Percentiles rank a stretch among this genome's conserved stretches.
Conservation (phyloP, 2,888 invertebrate genomes). For the Allygus modestus region DNA sequence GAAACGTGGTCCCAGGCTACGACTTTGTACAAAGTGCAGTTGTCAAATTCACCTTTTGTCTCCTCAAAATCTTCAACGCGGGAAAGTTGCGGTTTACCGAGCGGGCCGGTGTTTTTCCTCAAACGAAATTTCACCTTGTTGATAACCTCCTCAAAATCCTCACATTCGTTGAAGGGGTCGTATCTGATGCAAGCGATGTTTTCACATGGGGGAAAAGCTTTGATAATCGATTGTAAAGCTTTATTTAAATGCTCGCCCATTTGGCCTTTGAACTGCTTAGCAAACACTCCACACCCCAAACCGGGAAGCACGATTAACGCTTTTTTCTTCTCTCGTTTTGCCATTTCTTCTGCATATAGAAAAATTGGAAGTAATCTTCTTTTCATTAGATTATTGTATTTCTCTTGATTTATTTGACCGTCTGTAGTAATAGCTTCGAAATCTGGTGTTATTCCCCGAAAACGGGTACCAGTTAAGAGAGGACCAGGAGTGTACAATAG, state of each 20-base stretch:
- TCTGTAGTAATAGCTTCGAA: background rate
- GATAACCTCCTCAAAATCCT: slow-evolving; percentile 9
- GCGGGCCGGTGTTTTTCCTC: slow-evolving; percentile 2
- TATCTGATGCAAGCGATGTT: slow-evolving; percentile 31
- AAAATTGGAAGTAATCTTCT: slow-evolving; percentile 7
- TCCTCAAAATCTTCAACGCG: slow-evolving; percentile 41
- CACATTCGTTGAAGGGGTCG: slow-evolving; percentile 20
- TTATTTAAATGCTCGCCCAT: slow-evolving; percentile 23
- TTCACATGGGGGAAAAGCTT: slow-evolving; percentile 6
- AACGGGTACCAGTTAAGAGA: background rate
- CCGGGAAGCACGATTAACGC: slow-evolving; percentile 20
- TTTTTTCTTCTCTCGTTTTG: background rate
- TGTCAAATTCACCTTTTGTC: slow-evolving; percentile 40
- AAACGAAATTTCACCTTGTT: background rate
- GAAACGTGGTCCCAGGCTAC: slow-evolving; percentile 60
- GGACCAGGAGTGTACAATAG: slow-evolving; percentile 21
- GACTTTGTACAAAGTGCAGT: slow-evolving; percentile 51
- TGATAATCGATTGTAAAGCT: slow-evolving; percentile 11
- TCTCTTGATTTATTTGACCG: slow-evolving; percentile 20
- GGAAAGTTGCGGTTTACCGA: slow-evolving; percentile 33
- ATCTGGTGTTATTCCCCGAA: slow-evolving; percentile 4
- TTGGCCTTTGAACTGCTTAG: background rate
- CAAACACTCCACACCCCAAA: slow-evolving; percentile 21
- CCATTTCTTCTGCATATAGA: slow-evolving; percentile 7
- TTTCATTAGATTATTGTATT: slow-evolving; percentile 7